phyloP scores from a whole-genome alignment of 2,888 invertebrate species.

The Rhorus exstirpatorius region DNA sequence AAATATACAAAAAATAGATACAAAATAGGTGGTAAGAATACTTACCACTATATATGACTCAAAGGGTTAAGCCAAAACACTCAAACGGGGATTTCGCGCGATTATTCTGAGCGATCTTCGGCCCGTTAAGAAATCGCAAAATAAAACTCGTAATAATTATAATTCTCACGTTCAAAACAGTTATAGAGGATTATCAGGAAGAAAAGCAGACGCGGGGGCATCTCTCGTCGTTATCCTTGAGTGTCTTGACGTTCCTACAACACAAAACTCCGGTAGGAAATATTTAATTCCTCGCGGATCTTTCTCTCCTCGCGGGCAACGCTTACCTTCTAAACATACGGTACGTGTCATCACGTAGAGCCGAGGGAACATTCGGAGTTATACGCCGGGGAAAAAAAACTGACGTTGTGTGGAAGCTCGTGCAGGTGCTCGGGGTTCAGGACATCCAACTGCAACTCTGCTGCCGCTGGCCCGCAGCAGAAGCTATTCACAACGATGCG shows the following conservation, averaged over 20 bases:
- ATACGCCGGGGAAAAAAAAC: conserved; percentile 50
- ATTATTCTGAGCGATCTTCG: too few relatives aligned
- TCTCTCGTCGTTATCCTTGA: conserved; percentile 33
- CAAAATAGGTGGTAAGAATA: too few relatives aligned
- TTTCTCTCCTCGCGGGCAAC: conserved; percentile 74
- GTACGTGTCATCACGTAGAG: conserved; percentile 77
- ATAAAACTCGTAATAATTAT: neutral
- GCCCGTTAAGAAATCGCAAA: too few relatives aligned
- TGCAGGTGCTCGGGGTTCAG: conserved; percentile 64
- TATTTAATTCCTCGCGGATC: conserved; percentile 72
- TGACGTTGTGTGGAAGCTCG: conserved; percentile 35
- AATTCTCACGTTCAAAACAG: neutral
- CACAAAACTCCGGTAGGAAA: conserved; percentile 64
- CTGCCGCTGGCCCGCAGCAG: conserved; percentile 10
- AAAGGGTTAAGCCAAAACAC: too few relatives aligned
- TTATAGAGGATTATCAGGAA: neutral
- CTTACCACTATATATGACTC: too few relatives aligned
- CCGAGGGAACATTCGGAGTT: conserved; percentile 69
- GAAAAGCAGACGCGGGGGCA: neutral
- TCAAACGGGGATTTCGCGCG: too few relatives aligned
- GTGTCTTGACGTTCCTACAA: conserved; percentile 30
- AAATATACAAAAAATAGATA: too few relatives aligned
- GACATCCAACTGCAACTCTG: conserved; percentile 28
- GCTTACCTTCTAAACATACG: conserved; percentile 77
- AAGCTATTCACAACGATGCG: conserved; percentile 16